Evolutionary conservation across 2,797 vertebrate genomes (phyloP).

Genomic region (Eurystomus glaucurus): DNA sequence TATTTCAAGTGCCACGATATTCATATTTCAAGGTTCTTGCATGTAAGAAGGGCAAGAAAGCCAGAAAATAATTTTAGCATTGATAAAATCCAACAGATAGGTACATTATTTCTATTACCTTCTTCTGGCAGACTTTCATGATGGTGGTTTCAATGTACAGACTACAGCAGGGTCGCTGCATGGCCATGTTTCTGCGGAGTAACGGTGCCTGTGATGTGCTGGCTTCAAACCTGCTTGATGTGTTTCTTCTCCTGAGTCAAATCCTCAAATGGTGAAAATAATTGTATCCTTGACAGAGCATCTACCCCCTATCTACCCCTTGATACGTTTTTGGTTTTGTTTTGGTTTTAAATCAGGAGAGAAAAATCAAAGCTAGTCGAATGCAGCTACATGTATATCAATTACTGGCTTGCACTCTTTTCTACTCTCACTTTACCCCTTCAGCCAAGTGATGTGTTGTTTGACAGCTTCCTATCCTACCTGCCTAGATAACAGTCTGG

Average conservation of each 20-base stretch:
- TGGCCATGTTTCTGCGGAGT: not conserved
- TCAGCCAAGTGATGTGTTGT: not conserved
- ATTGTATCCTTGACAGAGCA: not conserved
- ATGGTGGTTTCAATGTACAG: not conserved
- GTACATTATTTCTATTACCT: not conserved
- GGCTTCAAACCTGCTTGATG: conserved; percentile 8
- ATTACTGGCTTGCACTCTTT: not conserved
- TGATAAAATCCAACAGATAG: not conserved
- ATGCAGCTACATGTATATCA: not conserved
- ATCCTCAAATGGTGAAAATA: not conserved
- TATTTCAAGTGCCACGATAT: not conserved
- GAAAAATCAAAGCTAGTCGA: not conserved
- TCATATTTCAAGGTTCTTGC: not conserved
- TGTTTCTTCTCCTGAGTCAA: conserved; percentile 4
- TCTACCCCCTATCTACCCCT: not conserved
- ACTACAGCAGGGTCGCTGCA: not conserved
- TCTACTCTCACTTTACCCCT: not conserved
- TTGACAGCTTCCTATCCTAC: not conserved
- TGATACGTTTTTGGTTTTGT: not conserved
- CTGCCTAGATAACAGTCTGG: not conserved
- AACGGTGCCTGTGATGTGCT: not conserved
- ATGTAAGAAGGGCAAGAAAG: not conserved
- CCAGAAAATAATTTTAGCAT: not conserved
- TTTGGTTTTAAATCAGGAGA: not conserved
- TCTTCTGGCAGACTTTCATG: not conserved